Base-by-base conservation (phyloP, 2,888 invertebrate species). In the Oligia fasciuncula region DNA sequence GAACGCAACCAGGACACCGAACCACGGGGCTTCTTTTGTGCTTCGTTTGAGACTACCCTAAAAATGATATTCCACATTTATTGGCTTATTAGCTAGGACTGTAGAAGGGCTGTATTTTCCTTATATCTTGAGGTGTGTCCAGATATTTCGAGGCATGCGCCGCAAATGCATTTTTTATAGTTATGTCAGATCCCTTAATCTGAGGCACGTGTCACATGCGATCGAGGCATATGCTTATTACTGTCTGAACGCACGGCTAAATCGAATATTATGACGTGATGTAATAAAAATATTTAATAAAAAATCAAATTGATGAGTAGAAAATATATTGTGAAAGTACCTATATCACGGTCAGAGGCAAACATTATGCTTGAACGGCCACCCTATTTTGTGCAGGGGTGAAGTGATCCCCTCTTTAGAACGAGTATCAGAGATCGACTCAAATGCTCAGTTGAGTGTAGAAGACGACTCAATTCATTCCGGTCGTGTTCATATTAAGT, bases 321-420 rank as follows among this genome's bases (percentile, higher is more conserved):
- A 76, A 51, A 49, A 14, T 49, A 54, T 35, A n/a, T 29, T 63
- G 49, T 57, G 14, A 11, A 46, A 46, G 46, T 40, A 72, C 11
- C 11, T 35, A n/a, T 29, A 23, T 13, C 23, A 80, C 46, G 46
- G 29, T 46, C 46, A 54, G n/a, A 66, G 46, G 67, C 54, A 62
- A 79, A 80, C 51, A 80, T 80, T 71, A 85, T 62, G 73, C 46
- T 72, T 71, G 51, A 85, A 49, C 19, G 29, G 40, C 60, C 67
- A 72, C 60, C 81, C 85, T 62, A 62, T 72, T 72, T 76, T 40
- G 19, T 46, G 40, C 51, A n/a, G 35, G 85, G 85, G 60, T 85
- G 23, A 70, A 80, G 23, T 81, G 46, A n/a, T 40, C 66, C 80
- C 80, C 71, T 66, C 11, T 40, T 35, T 54, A 60, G 23, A 66